Evolutionary conservation across 2,797 vertebrate genomes (phyloP).

Genomic region (Gymnocypris eckloni): DNA sequence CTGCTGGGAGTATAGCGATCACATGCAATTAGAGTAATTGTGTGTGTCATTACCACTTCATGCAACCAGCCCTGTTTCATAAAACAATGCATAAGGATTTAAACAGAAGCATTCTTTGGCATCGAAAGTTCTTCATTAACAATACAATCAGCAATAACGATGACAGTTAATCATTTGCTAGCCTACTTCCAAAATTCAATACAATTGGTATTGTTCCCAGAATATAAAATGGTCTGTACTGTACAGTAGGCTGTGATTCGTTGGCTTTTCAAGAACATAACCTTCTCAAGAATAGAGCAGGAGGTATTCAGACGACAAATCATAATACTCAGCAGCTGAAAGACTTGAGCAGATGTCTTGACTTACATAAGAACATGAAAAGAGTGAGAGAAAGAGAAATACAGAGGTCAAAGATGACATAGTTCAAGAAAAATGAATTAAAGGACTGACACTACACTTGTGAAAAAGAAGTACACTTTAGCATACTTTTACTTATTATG

Average conservation of each 20-base stretch:
- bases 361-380: slow-evolving; percentile 29
- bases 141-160: neutral
- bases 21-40: slow-evolving; percentile 11
- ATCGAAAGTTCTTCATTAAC: neutral
- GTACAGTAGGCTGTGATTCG: neutral
- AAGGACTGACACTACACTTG: slow-evolving; percentile 41
- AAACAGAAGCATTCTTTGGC: neutral
- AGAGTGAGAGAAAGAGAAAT: slow-evolving; percentile 28
- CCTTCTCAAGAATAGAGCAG: slow-evolving; percentile 12
- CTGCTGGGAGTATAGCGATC: neutral
- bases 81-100: neutral
- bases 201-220: neutral
- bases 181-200: neutral
- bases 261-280: neutral
- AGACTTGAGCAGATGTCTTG: slow-evolving; percentile 4
- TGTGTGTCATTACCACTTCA: neutral
- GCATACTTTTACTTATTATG: neutral
- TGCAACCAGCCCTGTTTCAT: neutral
- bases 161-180: neutral
- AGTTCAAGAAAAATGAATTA: slow-evolving; percentile 40
- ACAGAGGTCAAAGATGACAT: slow-evolving; percentile 25
- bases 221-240: neutral
- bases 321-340: slow-evolving; percentile 14
- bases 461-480: neutral
- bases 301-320: slow-evolving; percentile 17